Conservation (phyloP, 1,140 invertebrate genomes). For the Spodoptera frugiperda region DNA sequence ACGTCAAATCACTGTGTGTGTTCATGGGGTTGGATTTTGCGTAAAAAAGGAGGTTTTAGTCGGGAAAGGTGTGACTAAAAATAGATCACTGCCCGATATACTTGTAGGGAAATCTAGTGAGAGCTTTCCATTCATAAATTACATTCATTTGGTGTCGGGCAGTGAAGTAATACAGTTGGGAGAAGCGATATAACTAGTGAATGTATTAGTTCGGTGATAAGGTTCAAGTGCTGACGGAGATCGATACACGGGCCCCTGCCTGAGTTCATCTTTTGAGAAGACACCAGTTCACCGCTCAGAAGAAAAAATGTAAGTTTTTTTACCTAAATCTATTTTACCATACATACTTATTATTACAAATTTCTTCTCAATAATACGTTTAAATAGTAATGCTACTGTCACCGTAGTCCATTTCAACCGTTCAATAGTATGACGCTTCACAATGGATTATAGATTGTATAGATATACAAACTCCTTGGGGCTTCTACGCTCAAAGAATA, state of each 20-base stretch:
- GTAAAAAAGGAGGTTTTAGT: slow-evolving; percentile 49
- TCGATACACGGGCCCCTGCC: slow-evolving; percentile 34
- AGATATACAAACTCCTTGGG: slow-evolving; percentile 27
- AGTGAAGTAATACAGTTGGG: slow-evolving; percentile 61
- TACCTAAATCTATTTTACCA: not conserved
- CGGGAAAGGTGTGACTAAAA: slow-evolving; percentile 68
- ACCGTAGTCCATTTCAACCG: not conserved
- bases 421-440: slow-evolving; percentile 5
- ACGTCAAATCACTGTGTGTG: slow-evolving; percentile 52
- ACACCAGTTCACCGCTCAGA: slow-evolving; percentile 3
- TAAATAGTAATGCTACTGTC: not conserved
- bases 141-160: slow-evolving; percentile 77
- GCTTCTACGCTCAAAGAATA: not conserved
- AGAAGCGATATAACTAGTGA: slow-evolving; percentile 22
- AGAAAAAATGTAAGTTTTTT: slow-evolving; percentile 42
- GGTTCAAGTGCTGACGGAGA: slow-evolving; percentile 19
- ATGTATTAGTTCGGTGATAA: slow-evolving; percentile 39
- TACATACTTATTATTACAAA: no score
- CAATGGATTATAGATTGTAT: slow-evolving; percentile 26
- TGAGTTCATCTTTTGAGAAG: slow-evolving; percentile 8
- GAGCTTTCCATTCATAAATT: slow-evolving; percentile 81
- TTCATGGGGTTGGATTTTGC: slow-evolving; percentile 46
- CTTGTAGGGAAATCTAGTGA: slow-evolving; percentile 71
- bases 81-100: slow-evolving; percentile 73
- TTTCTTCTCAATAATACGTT: not conserved